Evolutionary conservation across 53 echinoderm and acorn worm genomes (phyloP).

Genomic region (Holothuria leucospilota): DNA sequence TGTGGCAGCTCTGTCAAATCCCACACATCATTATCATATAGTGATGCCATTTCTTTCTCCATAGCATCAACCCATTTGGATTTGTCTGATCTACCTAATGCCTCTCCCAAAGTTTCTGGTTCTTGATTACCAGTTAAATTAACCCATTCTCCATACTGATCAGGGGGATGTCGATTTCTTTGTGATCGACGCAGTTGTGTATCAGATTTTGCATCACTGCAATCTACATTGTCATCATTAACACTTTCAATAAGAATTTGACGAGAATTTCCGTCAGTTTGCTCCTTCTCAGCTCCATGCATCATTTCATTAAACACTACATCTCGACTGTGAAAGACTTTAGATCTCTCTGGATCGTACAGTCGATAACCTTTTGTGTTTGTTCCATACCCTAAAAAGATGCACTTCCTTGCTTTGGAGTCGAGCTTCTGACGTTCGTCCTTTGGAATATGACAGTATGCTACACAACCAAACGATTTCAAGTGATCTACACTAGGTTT

Average conservation of each 20-base stretch:
- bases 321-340: slow-evolving; percentile 9
- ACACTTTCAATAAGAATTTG: background rate
- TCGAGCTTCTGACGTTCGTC: slow-evolving; percentile 1
- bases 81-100: background rate
- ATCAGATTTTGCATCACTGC: background rate
- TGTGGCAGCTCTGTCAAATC: slow-evolving; percentile 17
- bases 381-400: background rate
- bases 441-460: background rate
- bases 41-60: slow-evolving; percentile 1
- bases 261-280: too few species aligned
- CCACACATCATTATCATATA: background rate
- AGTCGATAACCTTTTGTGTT: slow-evolving; percentile 5
- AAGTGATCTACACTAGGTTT: background rate
- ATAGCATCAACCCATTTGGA: slow-evolving; percentile 2
- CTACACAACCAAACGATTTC: slow-evolving; percentile 7
- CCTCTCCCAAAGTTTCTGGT: background rate
- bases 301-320: background rate
- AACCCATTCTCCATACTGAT: slow-evolving; percentile 2
- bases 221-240: background rate
- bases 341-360: background rate
- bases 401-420: slow-evolving; percentile 18
- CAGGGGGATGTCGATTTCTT: slow-evolving; percentile 1
- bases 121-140: background rate
- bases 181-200: slow-evolving; percentile 6
- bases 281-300: background rate